phyloP scores from a whole-genome alignment of 2,797 vertebrate genomes.

The Acipenser transmontanus region DNA sequence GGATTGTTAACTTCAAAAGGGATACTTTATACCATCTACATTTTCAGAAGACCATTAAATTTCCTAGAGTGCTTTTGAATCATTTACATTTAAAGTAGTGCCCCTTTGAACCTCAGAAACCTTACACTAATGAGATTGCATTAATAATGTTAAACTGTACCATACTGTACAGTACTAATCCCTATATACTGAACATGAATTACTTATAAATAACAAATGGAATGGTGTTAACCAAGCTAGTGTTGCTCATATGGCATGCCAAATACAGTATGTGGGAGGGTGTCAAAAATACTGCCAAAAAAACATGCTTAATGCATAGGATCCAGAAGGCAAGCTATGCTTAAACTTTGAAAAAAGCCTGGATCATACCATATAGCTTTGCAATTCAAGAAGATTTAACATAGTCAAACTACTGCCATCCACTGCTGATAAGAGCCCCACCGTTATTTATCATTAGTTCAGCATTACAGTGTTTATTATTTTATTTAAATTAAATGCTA shows the following conservation, averaged over 20 bases:
- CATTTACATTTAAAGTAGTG: no score
- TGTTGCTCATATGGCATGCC: background rate
- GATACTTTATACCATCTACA: no score
- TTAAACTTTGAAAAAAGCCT: background rate
- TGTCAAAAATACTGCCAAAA: background rate
- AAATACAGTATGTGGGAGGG: background rate
- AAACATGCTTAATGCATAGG: background rate
- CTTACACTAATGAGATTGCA: no score
- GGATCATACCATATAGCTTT: background rate
- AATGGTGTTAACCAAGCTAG: background rate
- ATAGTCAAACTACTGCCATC: background rate
- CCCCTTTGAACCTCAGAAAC: no score
- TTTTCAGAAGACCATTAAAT: no score
- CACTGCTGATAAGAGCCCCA: background rate
- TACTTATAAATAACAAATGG: background rate
- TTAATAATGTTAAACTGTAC: no score
- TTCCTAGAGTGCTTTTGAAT: no score
- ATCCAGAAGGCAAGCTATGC: background rate
- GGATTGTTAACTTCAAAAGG: no score
- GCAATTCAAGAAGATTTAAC: background rate
- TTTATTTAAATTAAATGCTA: background rate
- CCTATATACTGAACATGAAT: no score
- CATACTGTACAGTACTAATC: no score
- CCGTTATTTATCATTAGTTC: background rate
- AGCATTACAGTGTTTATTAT: background rate